Base-by-base conservation (phyloP, 2,888 invertebrate genomes). In the Acronicta aceris region DNA sequence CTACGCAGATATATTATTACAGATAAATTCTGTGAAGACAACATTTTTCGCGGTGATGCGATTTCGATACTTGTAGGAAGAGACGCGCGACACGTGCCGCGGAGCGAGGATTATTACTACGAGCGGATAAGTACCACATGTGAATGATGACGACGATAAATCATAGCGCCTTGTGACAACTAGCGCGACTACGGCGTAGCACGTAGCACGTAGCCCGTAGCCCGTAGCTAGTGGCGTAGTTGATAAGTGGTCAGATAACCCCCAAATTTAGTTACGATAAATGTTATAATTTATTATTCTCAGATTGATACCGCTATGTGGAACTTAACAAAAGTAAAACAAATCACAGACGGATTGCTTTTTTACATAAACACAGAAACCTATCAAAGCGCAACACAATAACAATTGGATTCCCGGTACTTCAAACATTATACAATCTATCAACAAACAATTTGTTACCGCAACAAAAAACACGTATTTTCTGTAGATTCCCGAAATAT, bases 361-460 rank as follows among this genome's bases (percentile, higher is more conserved):
- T 33, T 4, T 30, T 10, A 30, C 30, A 30, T 13, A 36, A 36
- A 13, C 7, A 38, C 38, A 38, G 13, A n/a, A 6, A 38, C 1
- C 5, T n/a, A 38, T n/a, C 38, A 6, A 8, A 38, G n/a, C 38
- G 38, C 38, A 38, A 38, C n/a, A n/a, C n/a, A 38, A 38, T n/a
- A 13, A 38, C 33, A 33, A 33, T 33, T 12, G n/a, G n/a, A 38
- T 38, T n/a, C 2, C 38, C 1, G n/a, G n/a, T 38, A 38, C 38
- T n/a, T 38, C 38, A 6, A 38, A 38, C n/a, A n/a, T n/a, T 5
- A 6, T n/a, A n/a, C 38, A 38, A 38, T 38, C 13, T 38, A 38
- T 38, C 38, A 38, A 38, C 38, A n/a, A 38, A 38, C n/a, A 38
- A 38, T 38, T 38, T 38, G 38, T 38, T 38, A n/a, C n/a, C 38